Percentiles rank a stretch among this genome's conserved stretches.
These are phyloP conservation scores for Coelinius sp. DNA, from an alignment of 2,888 invertebrate species.

Conservation along the genomic window DNA sequence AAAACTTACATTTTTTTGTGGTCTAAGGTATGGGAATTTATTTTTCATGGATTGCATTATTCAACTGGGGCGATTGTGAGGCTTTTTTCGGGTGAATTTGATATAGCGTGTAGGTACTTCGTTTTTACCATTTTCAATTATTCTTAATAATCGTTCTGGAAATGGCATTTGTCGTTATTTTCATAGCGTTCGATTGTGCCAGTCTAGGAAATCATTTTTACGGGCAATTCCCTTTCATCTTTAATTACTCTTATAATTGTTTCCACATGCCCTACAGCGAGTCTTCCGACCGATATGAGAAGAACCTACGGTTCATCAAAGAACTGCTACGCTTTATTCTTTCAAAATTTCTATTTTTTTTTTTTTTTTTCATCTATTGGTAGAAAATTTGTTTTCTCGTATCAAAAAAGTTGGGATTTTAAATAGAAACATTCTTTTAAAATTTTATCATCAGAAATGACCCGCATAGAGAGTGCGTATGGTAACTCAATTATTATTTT, in stretches of 20 bases:
- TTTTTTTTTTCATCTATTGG: constrained; percentile 45
- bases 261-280: constrained; percentile 35
- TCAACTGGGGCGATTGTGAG: background rate
- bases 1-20: constrained; percentile 3
- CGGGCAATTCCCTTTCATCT: constrained; percentile 9
- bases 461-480: constrained; percentile 57
- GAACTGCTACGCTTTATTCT: constrained; percentile 46
- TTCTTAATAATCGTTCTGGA: constrained; percentile 40
- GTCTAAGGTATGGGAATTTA: constrained; percentile 23
- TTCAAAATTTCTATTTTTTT: constrained; percentile 6
- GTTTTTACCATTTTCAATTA: constrained; percentile 36
- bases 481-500: constrained; percentile 45
- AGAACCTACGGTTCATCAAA: constrained; percentile 49
- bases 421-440: constrained; percentile 33
- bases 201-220: constrained; percentile 30
- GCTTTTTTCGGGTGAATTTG: constrained; percentile 32
- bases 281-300: constrained; percentile 41
- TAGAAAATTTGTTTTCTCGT: constrained; percentile 67
- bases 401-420: constrained; percentile 62
- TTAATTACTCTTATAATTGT: constrained; percentile 17
- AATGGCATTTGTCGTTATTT: constrained; percentile 23
- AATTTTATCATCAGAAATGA: constrained; percentile 47
- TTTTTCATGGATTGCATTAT: background rate
- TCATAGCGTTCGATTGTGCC: constrained; percentile 31
- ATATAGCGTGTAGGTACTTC: constrained; percentile 49